Evolutionary conservation across 1,140 invertebrate species (phyloP).

Genomic region (Eupristina koningsbergeri): DNA sequence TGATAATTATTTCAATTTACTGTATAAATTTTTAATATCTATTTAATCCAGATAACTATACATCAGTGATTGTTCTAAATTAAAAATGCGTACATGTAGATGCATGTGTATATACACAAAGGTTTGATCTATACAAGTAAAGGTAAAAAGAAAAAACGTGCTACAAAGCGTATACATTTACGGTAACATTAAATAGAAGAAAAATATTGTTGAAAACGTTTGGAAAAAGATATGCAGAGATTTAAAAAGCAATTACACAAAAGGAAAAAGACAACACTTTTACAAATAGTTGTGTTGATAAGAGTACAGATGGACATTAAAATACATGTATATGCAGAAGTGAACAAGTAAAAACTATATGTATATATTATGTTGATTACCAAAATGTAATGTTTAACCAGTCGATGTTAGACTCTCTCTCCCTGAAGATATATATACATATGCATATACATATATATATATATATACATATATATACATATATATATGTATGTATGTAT

Average conservation of each 20-base stretch:
- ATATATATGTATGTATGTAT: too few species aligned
- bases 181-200: too few species aligned
- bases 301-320: background rate
- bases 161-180: background rate
- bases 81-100: background rate
- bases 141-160: background rate
- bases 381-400: background rate
- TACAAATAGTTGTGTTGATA: background rate
- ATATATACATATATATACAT: background rate
- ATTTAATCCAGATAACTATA: too few species aligned
- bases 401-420: background rate
- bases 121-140: background rate
- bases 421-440: background rate
- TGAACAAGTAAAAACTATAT: background rate
- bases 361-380: conserved; percentile 17
- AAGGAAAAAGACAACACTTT: background rate
- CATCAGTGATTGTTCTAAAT: background rate
- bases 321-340: background rate
- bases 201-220: background rate
- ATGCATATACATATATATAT: too few species aligned
- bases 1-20: too few species aligned
- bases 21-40: too few species aligned
- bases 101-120: background rate
- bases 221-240: background rate
- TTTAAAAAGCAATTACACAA: background rate